Evolutionary conservation across 2,888 invertebrate genomes (phyloP).

Genomic region (Drosophila rellima): DNA sequence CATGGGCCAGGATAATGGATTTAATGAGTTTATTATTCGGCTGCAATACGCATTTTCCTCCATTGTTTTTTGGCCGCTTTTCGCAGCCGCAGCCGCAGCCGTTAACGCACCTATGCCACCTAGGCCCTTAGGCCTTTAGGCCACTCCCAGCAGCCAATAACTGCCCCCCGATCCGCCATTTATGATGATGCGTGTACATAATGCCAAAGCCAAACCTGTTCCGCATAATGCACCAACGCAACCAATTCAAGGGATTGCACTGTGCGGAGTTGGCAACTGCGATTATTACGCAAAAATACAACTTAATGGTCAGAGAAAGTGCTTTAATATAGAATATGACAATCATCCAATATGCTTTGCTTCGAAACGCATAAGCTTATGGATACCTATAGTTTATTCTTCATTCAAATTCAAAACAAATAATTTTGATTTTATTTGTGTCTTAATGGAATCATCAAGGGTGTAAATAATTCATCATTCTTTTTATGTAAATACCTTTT

Average conservation of each 20-base stretch:
- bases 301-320: slow-evolving; percentile 7
- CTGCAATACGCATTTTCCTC: slow-evolving; percentile 35
- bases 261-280: slow-evolving; percentile 37
- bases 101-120: slow-evolving; percentile 26
- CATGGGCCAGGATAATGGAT: slow-evolving; percentile 82
- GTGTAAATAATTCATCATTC: not conserved
- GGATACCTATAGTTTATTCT: too few relatives aligned
- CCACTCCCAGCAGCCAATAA: slow-evolving; percentile 15
- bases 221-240: slow-evolving; percentile 21
- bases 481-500: not conserved
- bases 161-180: slow-evolving; percentile 33
- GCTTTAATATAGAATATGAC: slow-evolving; percentile 8
- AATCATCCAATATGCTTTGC: too few relatives aligned
- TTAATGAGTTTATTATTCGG: slow-evolving; percentile 82
- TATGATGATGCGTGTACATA: slow-evolving; percentile 46
- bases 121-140: not conserved
- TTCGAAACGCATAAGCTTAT: too few relatives aligned
- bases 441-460: too few relatives aligned
- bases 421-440: too few relatives aligned
- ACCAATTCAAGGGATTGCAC: not conserved
- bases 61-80: slow-evolving; percentile 46
- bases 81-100: slow-evolving; percentile 11
- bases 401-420: too few relatives aligned
- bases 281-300: slow-evolving; percentile 34
- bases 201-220: slow-evolving; percentile 55